A percentile compares a stretch with the other conserved stretches of the same genome.
phyloP scores from a whole-genome alignment of 2,113 vertebrate genomes.

The Melospiza melodia region DNA sequence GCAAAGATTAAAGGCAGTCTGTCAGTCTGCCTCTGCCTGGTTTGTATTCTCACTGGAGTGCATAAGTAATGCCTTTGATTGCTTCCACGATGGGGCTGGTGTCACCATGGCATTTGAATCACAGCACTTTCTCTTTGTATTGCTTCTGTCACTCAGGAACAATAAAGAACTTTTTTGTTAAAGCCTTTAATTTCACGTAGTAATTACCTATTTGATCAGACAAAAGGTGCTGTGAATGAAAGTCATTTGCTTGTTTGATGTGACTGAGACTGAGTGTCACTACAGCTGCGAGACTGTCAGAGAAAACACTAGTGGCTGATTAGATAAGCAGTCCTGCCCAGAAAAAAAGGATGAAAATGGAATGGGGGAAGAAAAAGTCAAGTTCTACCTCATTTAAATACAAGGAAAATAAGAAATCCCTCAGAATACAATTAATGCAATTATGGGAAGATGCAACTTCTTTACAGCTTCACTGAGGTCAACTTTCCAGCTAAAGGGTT shows the following conservation, averaged over 20 bases:
- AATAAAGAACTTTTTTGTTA: conserved; percentile 69
- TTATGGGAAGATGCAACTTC: not conserved
- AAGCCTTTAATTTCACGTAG: conserved; percentile 70
- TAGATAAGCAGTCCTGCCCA: conserved; percentile 12
- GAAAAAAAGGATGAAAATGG: not conserved
- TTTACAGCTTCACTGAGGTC: not conserved
- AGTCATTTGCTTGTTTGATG: conserved; percentile 69
- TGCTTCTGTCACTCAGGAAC: conserved; percentile 63
- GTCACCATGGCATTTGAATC: conserved; percentile 32
- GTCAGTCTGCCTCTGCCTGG: conserved; percentile 56
- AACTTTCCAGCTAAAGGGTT: not conserved
- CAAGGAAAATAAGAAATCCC: not conserved
- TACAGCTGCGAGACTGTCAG: conserved; percentile 65
- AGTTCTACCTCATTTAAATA: conserved; percentile 8
- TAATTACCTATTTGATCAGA: conserved; percentile 78
- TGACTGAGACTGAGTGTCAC: conserved; percentile 50
- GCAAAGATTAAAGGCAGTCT: conserved; percentile 64
- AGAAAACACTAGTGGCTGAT: conserved; percentile 57
- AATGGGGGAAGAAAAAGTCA: not conserved
- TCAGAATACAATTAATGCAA: not conserved
- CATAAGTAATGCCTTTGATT: conserved; percentile 69
- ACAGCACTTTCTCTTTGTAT: conserved; percentile 48
- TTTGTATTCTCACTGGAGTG: conserved; percentile 35
- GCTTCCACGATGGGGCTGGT: conserved; percentile 53
- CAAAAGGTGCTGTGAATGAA: conserved; percentile 70